These are phyloP conservation scores for Craseonycteris thonglongyai DNA, from an alignment of 2,113 vertebrate genomes.

Conservation along the genomic window DNA sequence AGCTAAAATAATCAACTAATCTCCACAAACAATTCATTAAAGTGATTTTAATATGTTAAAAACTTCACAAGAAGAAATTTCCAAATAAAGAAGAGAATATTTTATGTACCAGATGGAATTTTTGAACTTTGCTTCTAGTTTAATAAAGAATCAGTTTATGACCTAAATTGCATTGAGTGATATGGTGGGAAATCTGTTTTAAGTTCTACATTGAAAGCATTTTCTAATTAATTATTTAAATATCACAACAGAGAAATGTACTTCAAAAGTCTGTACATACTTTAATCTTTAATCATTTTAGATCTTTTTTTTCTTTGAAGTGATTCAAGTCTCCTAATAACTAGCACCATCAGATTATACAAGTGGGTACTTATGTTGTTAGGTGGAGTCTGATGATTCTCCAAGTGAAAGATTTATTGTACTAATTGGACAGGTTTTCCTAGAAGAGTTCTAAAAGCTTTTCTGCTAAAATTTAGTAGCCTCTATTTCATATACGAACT, in stretches of 20 bases:
- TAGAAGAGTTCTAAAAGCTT: neutral
- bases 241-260: neutral
- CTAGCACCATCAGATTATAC: neutral
- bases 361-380: neutral
- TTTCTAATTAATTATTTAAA: constrained; percentile 19
- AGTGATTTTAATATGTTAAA: neutral
- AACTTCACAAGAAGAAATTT: neutral
- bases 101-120: neutral
- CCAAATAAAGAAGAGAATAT: neutral
- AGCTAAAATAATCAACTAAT: constrained; percentile 14
- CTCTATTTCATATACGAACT: neutral
- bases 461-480: neutral
- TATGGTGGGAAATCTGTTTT: neutral
- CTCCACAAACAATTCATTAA: neutral
- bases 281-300: neutral
- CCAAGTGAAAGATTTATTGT: neutral
- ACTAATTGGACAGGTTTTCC: neutral
- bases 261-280: neutral
- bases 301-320: neutral
- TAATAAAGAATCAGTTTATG: constrained; percentile 16
- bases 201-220: neutral
- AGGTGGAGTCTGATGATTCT: neutral
- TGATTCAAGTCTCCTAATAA: neutral
- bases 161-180: neutral
- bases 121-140: constrained; percentile 15